These are phyloP conservation scores for Neodiprion fabricii DNA, from an alignment of 1,140 invertebrate species.

Conservation along the genomic window DNA sequence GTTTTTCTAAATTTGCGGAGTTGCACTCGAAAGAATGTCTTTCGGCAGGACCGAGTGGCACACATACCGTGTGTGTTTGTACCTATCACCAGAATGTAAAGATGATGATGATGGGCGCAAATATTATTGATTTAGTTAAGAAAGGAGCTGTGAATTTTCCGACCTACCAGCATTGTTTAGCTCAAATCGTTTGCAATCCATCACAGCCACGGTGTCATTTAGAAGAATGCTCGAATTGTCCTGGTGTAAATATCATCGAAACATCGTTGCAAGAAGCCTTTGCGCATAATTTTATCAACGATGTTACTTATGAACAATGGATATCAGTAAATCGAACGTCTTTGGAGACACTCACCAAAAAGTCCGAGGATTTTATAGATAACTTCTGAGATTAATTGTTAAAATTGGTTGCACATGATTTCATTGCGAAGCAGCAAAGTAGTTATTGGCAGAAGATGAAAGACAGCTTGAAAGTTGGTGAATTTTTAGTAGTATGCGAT, in stretches of 20 bases:
- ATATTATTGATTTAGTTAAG: too few relatives aligned
- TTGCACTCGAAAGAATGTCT: slow-evolving; percentile 26
- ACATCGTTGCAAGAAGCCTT: slow-evolving; percentile 17
- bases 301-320: slow-evolving; percentile 38
- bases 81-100: slow-evolving; percentile 29
- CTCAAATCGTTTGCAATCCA: not conserved
- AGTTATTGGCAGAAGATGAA: slow-evolving; percentile 30
- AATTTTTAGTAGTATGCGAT: slow-evolving; percentile 35
- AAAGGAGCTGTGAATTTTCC: too few relatives aligned
- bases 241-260: too few relatives aligned
- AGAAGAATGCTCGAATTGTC: too few relatives aligned
- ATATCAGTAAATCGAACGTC: slow-evolving; percentile 32
- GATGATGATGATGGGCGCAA: slow-evolving; percentile 25
- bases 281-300: slow-evolving; percentile 32
- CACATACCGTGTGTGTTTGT: slow-evolving; percentile 29
- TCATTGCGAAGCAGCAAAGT: slow-evolving; percentile 27
- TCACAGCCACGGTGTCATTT: too few relatives aligned
- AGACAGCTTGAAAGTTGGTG: slow-evolving; percentile 26
- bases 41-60: slow-evolving; percentile 25
- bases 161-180: too few relatives aligned
- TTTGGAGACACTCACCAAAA: slow-evolving; percentile 30
- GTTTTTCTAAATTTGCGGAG: too few relatives aligned
- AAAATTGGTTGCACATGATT: slow-evolving; percentile 29
- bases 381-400: slow-evolving; percentile 13
- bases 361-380: slow-evolving; percentile 32